These are phyloP conservation scores for Ophion slaviceki DNA, from an alignment of 2,888 invertebrate species.

Conservation along the genomic window DNA sequence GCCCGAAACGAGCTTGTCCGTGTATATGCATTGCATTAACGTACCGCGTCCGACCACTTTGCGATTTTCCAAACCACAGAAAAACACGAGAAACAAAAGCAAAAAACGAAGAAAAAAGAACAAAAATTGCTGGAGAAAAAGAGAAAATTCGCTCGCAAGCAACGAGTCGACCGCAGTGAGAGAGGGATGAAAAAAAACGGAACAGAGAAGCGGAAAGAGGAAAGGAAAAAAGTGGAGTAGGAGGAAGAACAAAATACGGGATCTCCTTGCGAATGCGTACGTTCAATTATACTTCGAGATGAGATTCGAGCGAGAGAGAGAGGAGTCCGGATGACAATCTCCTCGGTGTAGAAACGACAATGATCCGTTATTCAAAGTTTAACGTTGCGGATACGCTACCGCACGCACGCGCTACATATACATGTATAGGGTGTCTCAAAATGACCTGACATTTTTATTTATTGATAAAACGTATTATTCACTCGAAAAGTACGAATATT, in stretches of 20 bases:
- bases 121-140: not conserved
- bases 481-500: too few relatives aligned
- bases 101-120: conserved; percentile 8
- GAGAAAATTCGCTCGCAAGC: not conserved
- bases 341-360: conserved; percentile 51
- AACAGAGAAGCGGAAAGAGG: not conserved
- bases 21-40: conserved; percentile 37
- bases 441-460: too few relatives aligned
- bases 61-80: conserved; percentile 36
- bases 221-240: conserved; percentile 6
- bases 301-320: conserved; percentile 9
- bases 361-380: conserved; percentile 66
- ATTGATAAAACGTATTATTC: too few relatives aligned
- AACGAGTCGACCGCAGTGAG: not conserved
- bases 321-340: conserved; percentile 39
- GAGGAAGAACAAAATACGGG: conserved; percentile 13
- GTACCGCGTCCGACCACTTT: conserved; percentile 1
- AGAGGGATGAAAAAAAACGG: not conserved
- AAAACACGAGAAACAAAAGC: conserved; percentile 22
- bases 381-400: conserved; percentile 33
- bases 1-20: conserved; percentile 37
- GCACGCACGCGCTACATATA: not conserved
- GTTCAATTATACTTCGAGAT: conserved; percentile 64
- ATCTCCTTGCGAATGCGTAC: conserved; percentile 38
- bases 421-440: too few relatives aligned